These are phyloP conservation scores for Psittacula cyanocephala DNA, from an alignment of 2,113 vertebrate genomes.

Conservation along the genomic window DNA sequence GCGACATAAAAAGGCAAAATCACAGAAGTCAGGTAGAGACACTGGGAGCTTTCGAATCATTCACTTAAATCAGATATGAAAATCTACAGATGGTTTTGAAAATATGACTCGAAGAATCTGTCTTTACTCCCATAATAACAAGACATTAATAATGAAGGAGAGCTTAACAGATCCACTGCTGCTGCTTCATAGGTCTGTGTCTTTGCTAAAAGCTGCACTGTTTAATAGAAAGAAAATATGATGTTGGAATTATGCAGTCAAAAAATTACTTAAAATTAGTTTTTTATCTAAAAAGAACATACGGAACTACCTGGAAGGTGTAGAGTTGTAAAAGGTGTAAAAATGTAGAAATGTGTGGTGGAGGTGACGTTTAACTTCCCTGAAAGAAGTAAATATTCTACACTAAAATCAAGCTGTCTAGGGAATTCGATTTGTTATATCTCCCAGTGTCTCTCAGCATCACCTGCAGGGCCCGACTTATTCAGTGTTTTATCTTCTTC, in stretches of 20 bases:
- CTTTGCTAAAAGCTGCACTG: slow-evolving; percentile 5
- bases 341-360: not conserved
- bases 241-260: not conserved
- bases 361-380: not conserved
- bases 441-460: not conserved
- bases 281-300: not conserved
- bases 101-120: not conserved
- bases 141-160: not conserved
- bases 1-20: not conserved
- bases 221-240: slow-evolving; percentile 40
- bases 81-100: not conserved
- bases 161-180: not conserved
- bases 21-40: not conserved
- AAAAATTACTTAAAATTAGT: slow-evolving; percentile 27
- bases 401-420: not conserved
- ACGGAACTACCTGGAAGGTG: slow-evolving; percentile 21
- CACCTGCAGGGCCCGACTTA: not conserved
- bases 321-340: not conserved
- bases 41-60: not conserved
- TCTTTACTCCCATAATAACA: not conserved
- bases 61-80: not conserved
- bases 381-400: not conserved
- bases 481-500: not conserved
- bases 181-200: not conserved
- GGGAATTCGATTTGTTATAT: not conserved